These are phyloP conservation scores for Bradypodion pumilum DNA, from an alignment of 2,797 vertebrate species.

Conservation along the genomic window DNA sequence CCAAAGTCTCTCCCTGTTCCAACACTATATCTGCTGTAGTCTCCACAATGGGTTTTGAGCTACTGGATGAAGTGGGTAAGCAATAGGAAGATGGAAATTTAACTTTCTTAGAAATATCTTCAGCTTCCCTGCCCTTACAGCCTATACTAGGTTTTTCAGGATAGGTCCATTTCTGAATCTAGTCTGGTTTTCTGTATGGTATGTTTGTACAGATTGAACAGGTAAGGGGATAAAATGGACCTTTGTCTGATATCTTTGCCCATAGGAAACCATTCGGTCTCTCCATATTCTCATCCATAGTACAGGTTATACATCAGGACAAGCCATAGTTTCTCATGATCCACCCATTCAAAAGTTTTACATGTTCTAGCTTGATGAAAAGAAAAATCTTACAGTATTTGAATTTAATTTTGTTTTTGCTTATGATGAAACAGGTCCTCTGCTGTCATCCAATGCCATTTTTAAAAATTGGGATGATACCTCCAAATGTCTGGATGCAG, in stretches of 20 bases:
- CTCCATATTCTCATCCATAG: too few relatives aligned
- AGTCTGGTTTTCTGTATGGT: too few relatives aligned
- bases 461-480: too few relatives aligned
- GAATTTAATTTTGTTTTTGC: not conserved
- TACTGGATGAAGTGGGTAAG: not conserved
- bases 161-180: not conserved
- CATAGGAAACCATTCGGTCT: too few relatives aligned
- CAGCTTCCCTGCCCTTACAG: not conserved
- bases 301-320: too few relatives aligned
- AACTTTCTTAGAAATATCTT: not conserved
- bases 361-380: not conserved
- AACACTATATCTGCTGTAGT: too few relatives aligned
- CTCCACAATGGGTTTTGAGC: not conserved
- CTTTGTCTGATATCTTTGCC: too few relatives aligned
- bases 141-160: not conserved
- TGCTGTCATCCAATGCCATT: not conserved
- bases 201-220: too few relatives aligned
- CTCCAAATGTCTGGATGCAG: slow-evolving; percentile 4
- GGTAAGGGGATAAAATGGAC: too few relatives aligned
- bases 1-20: too few relatives aligned
- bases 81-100: not conserved
- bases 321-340: too few relatives aligned
- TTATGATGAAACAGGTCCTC: not conserved
- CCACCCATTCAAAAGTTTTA: too few relatives aligned
- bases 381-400: slow-evolving; percentile 14